These are phyloP conservation scores for Lobophora halterata DNA, from an alignment of 2,888 invertebrate genomes.

Conservation along the genomic window DNA sequence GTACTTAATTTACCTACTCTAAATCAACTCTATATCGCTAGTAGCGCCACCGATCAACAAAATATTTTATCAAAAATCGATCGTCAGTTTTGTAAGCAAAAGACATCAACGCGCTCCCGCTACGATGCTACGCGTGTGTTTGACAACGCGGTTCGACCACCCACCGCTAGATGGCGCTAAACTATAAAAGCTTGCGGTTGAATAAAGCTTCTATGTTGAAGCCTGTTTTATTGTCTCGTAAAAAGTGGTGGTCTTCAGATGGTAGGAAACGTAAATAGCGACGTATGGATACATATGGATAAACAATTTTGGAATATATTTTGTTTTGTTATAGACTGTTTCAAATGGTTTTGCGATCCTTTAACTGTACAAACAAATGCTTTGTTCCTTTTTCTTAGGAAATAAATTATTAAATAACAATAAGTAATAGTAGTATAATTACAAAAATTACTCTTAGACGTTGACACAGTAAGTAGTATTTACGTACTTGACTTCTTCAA, in stretches of 20 bases:
- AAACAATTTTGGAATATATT: neutral
- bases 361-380: too few relatives aligned
- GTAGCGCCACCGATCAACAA: slow-evolving; percentile 15
- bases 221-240: slow-evolving; percentile 14
- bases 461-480: too few relatives aligned
- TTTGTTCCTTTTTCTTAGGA: too few relatives aligned
- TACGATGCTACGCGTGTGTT: slow-evolving; percentile 44
- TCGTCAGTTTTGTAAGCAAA: slow-evolving; percentile 11
- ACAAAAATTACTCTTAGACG: too few relatives aligned
- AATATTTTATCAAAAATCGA: slow-evolving; percentile 10
- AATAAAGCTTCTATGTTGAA: slow-evolving; percentile 9
- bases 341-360: too few relatives aligned
- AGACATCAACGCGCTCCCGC: slow-evolving; percentile 31
- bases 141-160: slow-evolving; percentile 44
- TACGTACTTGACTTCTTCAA: too few relatives aligned
- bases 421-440: too few relatives aligned
- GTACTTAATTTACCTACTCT: too few relatives aligned
- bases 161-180: slow-evolving; percentile 62
- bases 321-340: neutral
- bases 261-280: slow-evolving; percentile 7
- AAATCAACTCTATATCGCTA: neutral
- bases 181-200: slow-evolving; percentile 19
- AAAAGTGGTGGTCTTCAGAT: slow-evolving; percentile 12
- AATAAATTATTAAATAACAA: too few relatives aligned
- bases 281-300: slow-evolving; percentile 12